These are phyloP conservation scores for Takifugu ocellatus DNA, from an alignment of 2,797 vertebrate species.

Conservation along the genomic window DNA sequence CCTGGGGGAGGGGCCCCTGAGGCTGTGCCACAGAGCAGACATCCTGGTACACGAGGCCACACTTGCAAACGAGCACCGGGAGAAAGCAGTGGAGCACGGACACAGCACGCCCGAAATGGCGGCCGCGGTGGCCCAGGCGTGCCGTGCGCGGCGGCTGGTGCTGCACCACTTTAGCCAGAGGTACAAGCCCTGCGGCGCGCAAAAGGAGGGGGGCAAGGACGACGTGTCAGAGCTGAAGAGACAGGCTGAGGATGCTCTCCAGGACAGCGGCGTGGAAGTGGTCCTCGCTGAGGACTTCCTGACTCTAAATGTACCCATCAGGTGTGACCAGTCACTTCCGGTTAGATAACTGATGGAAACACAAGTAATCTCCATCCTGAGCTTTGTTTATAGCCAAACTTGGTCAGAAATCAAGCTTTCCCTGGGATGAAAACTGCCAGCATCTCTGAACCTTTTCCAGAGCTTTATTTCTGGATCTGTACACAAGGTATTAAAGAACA, in stretches of 20 bases:
- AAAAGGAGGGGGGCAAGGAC: constrained; percentile 72
- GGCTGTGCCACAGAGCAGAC: constrained; percentile 78
- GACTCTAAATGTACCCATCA: constrained; percentile 78
- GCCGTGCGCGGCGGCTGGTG: constrained; percentile 71
- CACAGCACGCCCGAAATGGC: constrained; percentile 89
- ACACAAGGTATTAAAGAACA: constrained; percentile 99
- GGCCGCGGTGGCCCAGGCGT: constrained; percentile 72
- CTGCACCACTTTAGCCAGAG: constrained; percentile 92
- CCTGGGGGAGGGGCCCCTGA: constrained; percentile 58
- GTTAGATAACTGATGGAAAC: too few relatives aligned
- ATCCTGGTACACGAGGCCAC: constrained; percentile 91
- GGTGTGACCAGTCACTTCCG: constrained; percentile 3
- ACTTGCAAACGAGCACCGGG: constrained; percentile 76
- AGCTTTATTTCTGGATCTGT: constrained; percentile 99
- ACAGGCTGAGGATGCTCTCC: constrained; percentile 78
- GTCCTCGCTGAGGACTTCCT: constrained; percentile 89
- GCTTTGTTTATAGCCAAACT: too few relatives aligned
- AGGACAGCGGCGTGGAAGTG: constrained; percentile 74
- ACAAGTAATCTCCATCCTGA: too few relatives aligned
- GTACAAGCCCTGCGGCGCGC: constrained; percentile 76
- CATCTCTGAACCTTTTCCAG: constrained; percentile 83
- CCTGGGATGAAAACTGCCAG: too few relatives aligned
- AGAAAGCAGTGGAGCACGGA: constrained; percentile 83
- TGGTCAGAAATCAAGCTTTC: too few relatives aligned
- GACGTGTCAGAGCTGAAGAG: constrained; percentile 72